Evolutionary conservation across 2,888 invertebrate genomes (phyloP).

Genomic region (Dexiosoma caninum): DNA sequence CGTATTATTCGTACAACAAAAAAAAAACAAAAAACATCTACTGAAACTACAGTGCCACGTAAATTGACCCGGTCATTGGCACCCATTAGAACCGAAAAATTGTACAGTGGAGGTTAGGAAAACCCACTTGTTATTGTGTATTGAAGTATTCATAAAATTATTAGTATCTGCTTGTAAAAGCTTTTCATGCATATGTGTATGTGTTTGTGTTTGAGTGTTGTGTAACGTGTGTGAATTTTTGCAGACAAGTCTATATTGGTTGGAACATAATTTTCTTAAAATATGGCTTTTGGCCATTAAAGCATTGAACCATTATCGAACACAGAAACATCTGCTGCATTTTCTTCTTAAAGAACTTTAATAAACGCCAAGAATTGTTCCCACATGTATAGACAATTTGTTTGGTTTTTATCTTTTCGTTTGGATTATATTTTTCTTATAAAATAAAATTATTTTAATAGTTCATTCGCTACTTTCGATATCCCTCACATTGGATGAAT

Average conservation of each 20-base stretch:
- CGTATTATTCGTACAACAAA: no score
- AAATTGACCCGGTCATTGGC: slow-evolving; percentile 42
- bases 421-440: no score
- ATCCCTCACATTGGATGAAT: no score
- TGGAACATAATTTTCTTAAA: slow-evolving; percentile 12
- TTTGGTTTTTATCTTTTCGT: no score
- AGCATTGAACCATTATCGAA: slow-evolving; percentile 37
- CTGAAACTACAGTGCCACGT: background rate
- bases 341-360: no score
- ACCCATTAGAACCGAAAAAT: slow-evolving; percentile 17
- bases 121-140: background rate
- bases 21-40: background rate
- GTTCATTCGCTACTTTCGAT: no score
- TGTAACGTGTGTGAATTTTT: background rate
- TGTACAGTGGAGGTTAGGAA: background rate
- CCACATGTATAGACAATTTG: no score
- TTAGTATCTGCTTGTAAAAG: background rate
- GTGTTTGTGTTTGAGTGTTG: background rate
- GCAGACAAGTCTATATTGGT: slow-evolving; percentile 8
- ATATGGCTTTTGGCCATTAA: slow-evolving; percentile 32
- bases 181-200: background rate
- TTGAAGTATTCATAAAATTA: no score
- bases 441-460: no score
- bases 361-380: no score
- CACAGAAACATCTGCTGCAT: slow-evolving; percentile 31